Base-by-base conservation (phyloP, 2,888 invertebrate genomes). In the Athalia circularis region DNA sequence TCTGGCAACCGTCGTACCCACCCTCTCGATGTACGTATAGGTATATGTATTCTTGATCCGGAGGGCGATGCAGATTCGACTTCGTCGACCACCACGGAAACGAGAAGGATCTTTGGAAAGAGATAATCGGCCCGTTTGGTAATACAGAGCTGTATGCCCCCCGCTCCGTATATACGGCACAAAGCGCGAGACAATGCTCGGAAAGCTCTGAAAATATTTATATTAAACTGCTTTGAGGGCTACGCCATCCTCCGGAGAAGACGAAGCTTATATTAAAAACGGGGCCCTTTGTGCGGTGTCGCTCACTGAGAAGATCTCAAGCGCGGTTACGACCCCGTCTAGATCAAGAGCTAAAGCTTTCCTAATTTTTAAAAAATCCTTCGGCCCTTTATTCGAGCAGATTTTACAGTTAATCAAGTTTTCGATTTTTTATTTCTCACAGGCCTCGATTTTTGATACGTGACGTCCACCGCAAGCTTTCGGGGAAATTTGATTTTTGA, bases 101-200 rank as follows among this genome's bases (percentile, higher is more conserved):
- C 64, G 43, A 59, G 61, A 64, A 15, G 47, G 83, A 85, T 85
- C 84, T 84, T 1, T 29, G 29, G 29, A 29, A 85, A 82, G 81
- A 80, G 81, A 84, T 84, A 84, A 85, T 84, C 84, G 84, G 75
- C 83, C 83, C 84, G 85, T 84, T 85, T 84, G 83, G 85, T 86
- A 81, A 81, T 82, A 82, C 80, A 82, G 80, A 80, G 57, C 70
- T 6, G 29, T 43, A 61, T 61, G 13, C 48, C 57, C 6, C 54
- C 2, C 5, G 5, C 52, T 7, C 54, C 45, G 29, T 29, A 29
- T 29, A 29, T 45, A 13, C 3, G 11, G 64, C 72, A 62, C 67
- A 61, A 78, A 77, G 75, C 70, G 77, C 62, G 74, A 80, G 72
- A 72, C 78, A 78, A 72, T 78, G 78, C 70, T 64, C 64, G 15